Percentiles rank a stretch among this genome's conserved stretches.
Conservation (phyloP, 2,888 invertebrate species). For the Torymus auratus region DNA sequence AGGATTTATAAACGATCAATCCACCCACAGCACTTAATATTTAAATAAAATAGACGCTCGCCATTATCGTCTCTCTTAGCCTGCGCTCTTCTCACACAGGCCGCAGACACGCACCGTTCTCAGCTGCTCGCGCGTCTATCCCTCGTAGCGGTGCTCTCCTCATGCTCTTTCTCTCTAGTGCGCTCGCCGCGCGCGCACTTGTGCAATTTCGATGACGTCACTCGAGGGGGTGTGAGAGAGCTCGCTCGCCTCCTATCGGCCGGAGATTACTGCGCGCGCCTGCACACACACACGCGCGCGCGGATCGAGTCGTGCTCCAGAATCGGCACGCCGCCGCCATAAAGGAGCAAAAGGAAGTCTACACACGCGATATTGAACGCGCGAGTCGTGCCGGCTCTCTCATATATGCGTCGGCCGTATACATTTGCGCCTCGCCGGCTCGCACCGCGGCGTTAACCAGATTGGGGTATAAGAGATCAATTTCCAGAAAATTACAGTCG, state of each 20-base stretch:
- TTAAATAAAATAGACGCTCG: constrained; percentile 17
- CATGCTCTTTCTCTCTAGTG: no score
- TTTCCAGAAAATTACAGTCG: constrained; percentile 55
- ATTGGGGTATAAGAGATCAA: constrained; percentile 53
- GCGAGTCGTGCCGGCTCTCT: no score
- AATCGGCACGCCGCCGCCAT: constrained; percentile 36
- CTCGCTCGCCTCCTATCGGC: no score
- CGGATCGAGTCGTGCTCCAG: constrained; percentile 45
- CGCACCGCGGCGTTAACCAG: constrained; percentile 41
- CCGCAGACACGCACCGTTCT: no score
- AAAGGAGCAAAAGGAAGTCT: constrained; percentile 11
- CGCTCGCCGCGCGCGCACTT: constrained; percentile 8
- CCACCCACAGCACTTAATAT: neutral
- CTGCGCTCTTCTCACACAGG: neutral
- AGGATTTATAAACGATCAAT: no score
- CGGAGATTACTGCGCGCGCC: neutral
- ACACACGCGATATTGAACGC: no score
- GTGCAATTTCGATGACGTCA: constrained; percentile 50
- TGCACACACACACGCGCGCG: neutral
- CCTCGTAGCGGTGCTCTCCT: constrained; percentile 13
- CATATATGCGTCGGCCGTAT: constrained; percentile 28
- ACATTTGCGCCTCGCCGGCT: neutral
- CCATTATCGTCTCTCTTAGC: neutral
- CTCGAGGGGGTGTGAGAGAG: constrained; percentile 11
- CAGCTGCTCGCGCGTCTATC: constrained; percentile 2